phyloP scores from a whole-genome alignment of 1,140 invertebrate genomes.

The Pseudomyrmex gracilis region DNA sequence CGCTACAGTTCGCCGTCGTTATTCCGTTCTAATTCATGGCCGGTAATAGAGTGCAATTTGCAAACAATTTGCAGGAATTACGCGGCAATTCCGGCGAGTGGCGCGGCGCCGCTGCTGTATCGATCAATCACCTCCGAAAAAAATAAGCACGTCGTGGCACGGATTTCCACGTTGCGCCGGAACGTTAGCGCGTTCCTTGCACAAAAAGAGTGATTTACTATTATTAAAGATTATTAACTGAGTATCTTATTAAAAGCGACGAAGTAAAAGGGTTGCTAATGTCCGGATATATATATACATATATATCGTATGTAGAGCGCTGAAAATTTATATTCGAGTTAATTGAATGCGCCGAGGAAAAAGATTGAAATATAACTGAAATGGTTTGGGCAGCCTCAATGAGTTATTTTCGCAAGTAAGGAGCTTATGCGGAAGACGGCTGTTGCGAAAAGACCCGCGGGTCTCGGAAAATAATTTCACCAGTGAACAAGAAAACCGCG shows the following conservation, averaged over 20 bases:
- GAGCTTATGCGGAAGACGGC: conserved; percentile 20
- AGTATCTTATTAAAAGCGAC: conserved; percentile 47
- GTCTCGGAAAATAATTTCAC: conserved; percentile 30
- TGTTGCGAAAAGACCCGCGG: conserved; percentile 31
- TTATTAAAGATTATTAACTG: conserved; percentile 58
- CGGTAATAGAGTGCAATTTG: conserved; percentile 69
- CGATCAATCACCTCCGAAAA: conserved; percentile 68
- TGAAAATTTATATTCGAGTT: conserved; percentile 51
- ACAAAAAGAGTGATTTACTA: conserved; percentile 42
- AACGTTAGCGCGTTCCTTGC: neutral
- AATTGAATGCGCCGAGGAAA: conserved; percentile 48
- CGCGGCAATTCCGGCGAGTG: conserved; percentile 66
- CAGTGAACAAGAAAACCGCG: no score
- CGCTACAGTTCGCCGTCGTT: conserved; percentile 25
- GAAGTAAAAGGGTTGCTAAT: conserved; percentile 46
- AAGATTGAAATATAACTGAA: conserved; percentile 48
- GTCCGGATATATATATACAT: conserved; percentile 24
- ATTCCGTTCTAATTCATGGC: conserved; percentile 55
- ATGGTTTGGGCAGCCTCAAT: conserved; percentile 46
- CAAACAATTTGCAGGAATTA: conserved; percentile 74
- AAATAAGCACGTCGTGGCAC: conserved; percentile 12
- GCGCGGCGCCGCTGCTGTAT: conserved; percentile 38
- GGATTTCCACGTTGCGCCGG: conserved; percentile 25
- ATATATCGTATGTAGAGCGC: conserved; percentile 11
- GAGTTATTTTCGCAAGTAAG: conserved; percentile 42